Evolutionary conservation across 2,888 invertebrate species (phyloP).

Genomic region (Lasioglossum pauxillum): DNA sequence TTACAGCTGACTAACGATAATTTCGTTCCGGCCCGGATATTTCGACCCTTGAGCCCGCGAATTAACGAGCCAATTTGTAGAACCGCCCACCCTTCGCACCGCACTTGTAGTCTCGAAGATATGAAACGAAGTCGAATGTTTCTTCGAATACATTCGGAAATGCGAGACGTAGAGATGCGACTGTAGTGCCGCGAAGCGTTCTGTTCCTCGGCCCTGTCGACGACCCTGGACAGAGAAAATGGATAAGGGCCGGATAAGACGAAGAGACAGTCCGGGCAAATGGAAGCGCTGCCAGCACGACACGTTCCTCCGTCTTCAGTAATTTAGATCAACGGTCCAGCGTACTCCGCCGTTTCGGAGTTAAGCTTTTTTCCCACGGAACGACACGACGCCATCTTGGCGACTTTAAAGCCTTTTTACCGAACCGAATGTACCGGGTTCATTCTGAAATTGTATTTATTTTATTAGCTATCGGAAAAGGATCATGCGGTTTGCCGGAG

Average conservation of each 20-base stretch:
- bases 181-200: background rate
- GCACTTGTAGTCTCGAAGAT: background rate
- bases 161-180: background rate
- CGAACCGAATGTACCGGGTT: background rate
- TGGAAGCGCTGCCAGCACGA: slow-evolving; percentile 49
- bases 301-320: slow-evolving; percentile 42
- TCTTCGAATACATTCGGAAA: background rate
- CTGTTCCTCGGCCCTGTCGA: slow-evolving; percentile 21
- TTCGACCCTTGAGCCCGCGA: slow-evolving; percentile 8
- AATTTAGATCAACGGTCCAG: slow-evolving; percentile 45
- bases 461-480: slow-evolving; percentile 4
- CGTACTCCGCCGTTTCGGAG: background rate
- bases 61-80: slow-evolving; percentile 20
- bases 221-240: slow-evolving; percentile 27
- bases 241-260: slow-evolving; percentile 51
- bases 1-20: slow-evolving; percentile 41
- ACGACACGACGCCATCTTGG: background rate
- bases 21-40: slow-evolving; percentile 18
- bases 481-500: background rate
- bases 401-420: background rate
- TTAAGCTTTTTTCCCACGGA: background rate
- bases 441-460: background rate
- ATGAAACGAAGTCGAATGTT: background rate
- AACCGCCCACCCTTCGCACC: background rate
- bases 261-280: slow-evolving; percentile 49